Evolutionary conservation across 2,797 vertebrate species (phyloP).

Genomic region (Anabacerthia variegaticeps): DNA sequence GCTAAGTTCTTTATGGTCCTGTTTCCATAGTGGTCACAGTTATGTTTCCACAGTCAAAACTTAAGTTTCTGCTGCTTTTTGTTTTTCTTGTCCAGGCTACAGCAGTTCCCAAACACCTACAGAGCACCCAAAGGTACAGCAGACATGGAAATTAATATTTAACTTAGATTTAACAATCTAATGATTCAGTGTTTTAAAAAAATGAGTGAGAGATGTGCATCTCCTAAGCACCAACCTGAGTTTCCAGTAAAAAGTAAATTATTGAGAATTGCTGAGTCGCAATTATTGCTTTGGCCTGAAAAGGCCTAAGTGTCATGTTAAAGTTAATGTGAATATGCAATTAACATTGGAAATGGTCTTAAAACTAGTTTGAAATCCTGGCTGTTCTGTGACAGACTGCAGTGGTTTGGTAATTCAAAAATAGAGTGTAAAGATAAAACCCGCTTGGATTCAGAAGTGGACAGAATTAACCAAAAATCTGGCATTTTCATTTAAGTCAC

Average conservation of each 20-base stretch:
- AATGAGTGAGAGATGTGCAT: background rate
- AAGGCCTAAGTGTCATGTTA: background rate
- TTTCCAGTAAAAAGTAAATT: background rate
- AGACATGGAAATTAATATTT: background rate
- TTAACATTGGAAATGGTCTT: rapidly evolving
- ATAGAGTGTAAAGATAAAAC: background rate
- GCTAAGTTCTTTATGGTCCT: rapidly evolving
- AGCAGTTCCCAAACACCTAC: background rate
- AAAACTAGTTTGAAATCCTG: background rate
- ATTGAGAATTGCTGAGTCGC: background rate
- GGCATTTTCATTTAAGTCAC: background rate
- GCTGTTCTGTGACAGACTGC: background rate
- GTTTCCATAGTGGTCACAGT: background rate
- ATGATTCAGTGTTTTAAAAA: background rate
- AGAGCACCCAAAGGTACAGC: background rate
- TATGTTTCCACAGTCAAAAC: background rate
- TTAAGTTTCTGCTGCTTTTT: background rate
- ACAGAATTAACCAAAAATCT: background rate
- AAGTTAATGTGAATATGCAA: background rate
- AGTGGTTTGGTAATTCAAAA: background rate
- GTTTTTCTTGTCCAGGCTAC: background rate
- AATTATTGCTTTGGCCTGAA: background rate
- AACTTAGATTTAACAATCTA: background rate
- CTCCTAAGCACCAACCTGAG: background rate
- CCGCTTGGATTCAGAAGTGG: background rate